Base-by-base conservation (phyloP, 1,140 invertebrate species). In the Philotrypesis tridentata region DNA sequence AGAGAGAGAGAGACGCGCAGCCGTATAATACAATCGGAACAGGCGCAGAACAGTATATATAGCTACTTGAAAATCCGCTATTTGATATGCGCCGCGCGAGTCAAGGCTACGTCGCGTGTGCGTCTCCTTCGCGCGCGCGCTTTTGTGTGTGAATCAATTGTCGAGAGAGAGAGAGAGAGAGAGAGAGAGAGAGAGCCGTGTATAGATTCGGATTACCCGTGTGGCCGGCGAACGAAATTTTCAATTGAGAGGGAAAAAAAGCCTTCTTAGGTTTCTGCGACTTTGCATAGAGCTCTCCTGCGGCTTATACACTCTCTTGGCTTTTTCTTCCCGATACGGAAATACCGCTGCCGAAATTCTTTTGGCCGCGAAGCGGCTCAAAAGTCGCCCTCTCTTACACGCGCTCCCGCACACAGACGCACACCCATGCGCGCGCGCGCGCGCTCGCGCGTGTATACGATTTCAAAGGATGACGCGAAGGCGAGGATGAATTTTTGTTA, bases 51-150 rank as follows among this genome's bases (percentile, higher is more conserved):
- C 23, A 21, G 60, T 12, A 60, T 37, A 74, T 12, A 60, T 37
- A 74, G 68, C 33, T 74, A 63, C 70, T 74, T 74, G 31, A 74
- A 80, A 80, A 80, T 80, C 71, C 40, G 71, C 79, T 80, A 80
- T 65, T 74, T 80, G 71, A 80, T 80, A 74, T 74, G 61, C 61
- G 37, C 33, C 27, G 55, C 8, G 40, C 27, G 55, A 79, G 78
- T 72, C 78, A 61, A 79, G 55, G 67, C n/a, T 48, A 14, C 23
- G 23, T 77, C 61, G 12, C 55, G n/a, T n/a, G n/a, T n/a, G n/a
- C n/a, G n/a, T n/a, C n/a, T n/a, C n/a, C n/a, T n/a, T n/a, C n/a
- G 43, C 27, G 61, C n/a, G 6, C 14, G 2, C 11, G 55, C 65
- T 72, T 72, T 79, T 79, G 78, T 79, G 12, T 72, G 78, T 79